phyloP scores from a whole-genome alignment of 2,113 vertebrate genomes.

The Donacobius atricapilla region DNA sequence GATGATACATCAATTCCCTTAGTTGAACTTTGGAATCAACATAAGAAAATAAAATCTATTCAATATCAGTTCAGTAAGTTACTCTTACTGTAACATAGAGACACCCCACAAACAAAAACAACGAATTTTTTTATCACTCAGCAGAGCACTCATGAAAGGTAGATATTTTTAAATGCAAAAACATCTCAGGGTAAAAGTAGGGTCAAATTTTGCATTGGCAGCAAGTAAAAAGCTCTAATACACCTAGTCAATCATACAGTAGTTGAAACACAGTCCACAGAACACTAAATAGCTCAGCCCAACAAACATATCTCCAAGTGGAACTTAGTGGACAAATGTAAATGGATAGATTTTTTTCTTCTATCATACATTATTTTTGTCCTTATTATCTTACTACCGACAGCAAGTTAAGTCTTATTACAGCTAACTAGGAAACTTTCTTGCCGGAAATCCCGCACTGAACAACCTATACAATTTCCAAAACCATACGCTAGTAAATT shows the following conservation, averaged over 20 bases:
- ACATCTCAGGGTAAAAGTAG: not conserved
- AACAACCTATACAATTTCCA: not conserved
- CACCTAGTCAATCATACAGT: not conserved
- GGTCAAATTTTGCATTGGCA: not conserved
- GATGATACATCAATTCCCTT: not conserved
- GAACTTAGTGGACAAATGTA: not conserved
- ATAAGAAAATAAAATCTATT: not conserved
- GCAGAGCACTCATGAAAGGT: not conserved
- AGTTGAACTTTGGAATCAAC: not conserved
- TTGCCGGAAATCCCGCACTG: not conserved
- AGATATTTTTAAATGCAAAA: constrained; percentile 10
- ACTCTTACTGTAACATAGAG: not conserved
- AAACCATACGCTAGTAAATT: not conserved
- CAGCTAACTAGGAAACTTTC: not conserved
- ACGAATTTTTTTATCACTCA: not conserved
- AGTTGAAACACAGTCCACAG: not conserved
- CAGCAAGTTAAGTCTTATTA: not conserved
- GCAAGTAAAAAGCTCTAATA: not conserved
- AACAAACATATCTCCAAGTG: not conserved
- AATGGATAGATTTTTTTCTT: not conserved
- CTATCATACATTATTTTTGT: not conserved
- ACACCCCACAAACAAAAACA: not conserved
- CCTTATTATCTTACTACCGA: not conserved
- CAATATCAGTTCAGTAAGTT: not conserved
- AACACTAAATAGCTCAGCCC: not conserved